Base-by-base conservation (phyloP, 1,140 invertebrate genomes). In the Bombus cullumanus region DNA sequence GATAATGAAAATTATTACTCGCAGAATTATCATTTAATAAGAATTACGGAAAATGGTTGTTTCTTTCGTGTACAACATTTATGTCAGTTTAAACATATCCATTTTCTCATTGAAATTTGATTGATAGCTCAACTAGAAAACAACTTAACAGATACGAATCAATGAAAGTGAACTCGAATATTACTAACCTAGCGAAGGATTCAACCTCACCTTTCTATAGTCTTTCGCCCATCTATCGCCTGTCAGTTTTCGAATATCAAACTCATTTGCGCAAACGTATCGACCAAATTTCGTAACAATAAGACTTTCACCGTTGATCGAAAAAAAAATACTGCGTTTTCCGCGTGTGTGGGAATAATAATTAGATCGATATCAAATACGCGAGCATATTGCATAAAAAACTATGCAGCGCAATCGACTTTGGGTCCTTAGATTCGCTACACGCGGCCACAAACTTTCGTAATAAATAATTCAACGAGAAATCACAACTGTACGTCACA, bases 391-490 rank as follows among this genome's bases (percentile, higher is more conserved):
- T 53, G 47, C 47, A 53, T 53, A 53, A 57, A 53, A 82, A 31
- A 31, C 3, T 28, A 3, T 41, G n/a, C 53, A 34, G 62, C 8
- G 79, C 34, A 37, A 81, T 62, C 28, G 39, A 22, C 28, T 12
- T n/a, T 28, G 37, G n/a, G 31, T 75, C 39, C 53, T 76, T 76
- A 83, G 72, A 76, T 83, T 75, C 81, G 81, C 81, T 74, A 82
- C 80, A 62, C 80, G 78, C 43, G 37, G 37, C 77, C 15, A 53
- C 34, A 31, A 64, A 79, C 43, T 71, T 66, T 75, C 59, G 39
- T 12, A 22, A 83, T 83, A 83, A 76, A 83, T 66, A 76, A 66
- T 83, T 83, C 81, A 83, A 68, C 43, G 18, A 68, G 73, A 68
- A 68, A 53, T 68, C 25, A 64, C 34, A 53, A 83, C 25, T 41